Evolutionary conservation across 2,797 vertebrate species (phyloP).

Genomic region (Crypturellus tataupa): DNA sequence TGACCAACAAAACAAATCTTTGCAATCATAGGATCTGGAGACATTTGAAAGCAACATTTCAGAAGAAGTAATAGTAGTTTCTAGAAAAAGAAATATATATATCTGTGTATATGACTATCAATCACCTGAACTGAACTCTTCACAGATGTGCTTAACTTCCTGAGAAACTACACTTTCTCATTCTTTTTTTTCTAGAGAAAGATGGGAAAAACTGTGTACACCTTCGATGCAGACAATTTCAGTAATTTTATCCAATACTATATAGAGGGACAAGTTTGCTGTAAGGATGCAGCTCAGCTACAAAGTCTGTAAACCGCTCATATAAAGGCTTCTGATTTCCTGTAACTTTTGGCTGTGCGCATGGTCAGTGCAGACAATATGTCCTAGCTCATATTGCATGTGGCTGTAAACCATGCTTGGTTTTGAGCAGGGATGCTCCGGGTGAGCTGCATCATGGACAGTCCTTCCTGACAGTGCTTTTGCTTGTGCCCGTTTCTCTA

Average conservation of each 20-base stretch:
- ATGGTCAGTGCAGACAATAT: neutral
- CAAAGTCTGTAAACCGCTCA: neutral
- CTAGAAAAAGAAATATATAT: neutral
- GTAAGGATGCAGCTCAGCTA: neutral
- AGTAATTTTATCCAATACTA: neutral
- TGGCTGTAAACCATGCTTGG: neutral
- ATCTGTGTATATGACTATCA: neutral
- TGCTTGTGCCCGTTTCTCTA: neutral
- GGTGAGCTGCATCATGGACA: neutral
- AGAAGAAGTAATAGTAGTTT: neutral
- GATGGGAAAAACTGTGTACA: neutral
- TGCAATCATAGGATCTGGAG: neutral
- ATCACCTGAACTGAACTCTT: conserved; percentile 15
- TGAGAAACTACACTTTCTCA: neutral
- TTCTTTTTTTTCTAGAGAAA: neutral
- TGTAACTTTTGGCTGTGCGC: neutral
- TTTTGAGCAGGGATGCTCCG: neutral
- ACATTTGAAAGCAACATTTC: conserved; percentile 8
- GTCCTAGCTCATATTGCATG: neutral
- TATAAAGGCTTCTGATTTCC: neutral
- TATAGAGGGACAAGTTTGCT: neutral
- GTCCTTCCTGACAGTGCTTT: neutral
- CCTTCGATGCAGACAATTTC: neutral
- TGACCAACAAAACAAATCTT: neutral
- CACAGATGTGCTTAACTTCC: neutral